Evolutionary conservation across 2,888 invertebrate genomes (phyloP), one percentile per base, ranked within the genome.

Genomic region (Stenchaetothrips biformis): DNA sequence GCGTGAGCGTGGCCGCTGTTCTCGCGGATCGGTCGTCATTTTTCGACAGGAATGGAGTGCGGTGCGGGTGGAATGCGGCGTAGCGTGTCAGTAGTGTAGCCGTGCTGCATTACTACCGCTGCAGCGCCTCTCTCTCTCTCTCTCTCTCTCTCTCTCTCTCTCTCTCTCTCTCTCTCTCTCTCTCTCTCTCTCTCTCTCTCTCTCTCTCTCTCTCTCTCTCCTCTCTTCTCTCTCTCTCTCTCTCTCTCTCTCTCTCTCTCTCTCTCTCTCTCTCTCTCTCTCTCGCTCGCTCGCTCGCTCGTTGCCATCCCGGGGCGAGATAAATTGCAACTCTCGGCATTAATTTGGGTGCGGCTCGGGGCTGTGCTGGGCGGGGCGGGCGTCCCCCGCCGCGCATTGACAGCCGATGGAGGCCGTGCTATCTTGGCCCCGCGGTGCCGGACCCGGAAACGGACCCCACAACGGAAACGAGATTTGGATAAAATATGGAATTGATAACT

Each of bases 141-240:
- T 21, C 62, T 11, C 62, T 62, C 62, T n/a, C n/a, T 62, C 62
- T 4, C 7, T 62, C n/a, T 18, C 62, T 62, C 9, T 6, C 62
- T 62, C 18, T 18, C 18, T 18, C 62, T 18, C 18, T 18, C 62
- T 18, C 18, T 18, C 62, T 18, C 18, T 18, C 62, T 18, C 62
- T n/a, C 62, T n/a, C 62, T 62, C 62, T 62, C 62, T 62, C 62
- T 62, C 62, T 53, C 53, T 7, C 53, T 53, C 53, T 53, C 53
- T 53, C 53, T 53, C 53, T 53, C 8, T 53, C 53, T 53, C 53
- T 7, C 8, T 7, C 53, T 53, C 53, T 53, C 53, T 7, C 53
- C 18, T n/a, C n/a, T n/a, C n/a, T n/a, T n/a, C n/a, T n/a, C n/a
- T n/a, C n/a, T n/a, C n/a, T n/a, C n/a, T n/a, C n/a, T n/a, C n/a